A percentile compares a stretch with the other conserved stretches of the same genome.
phyloP scores from a whole-genome alignment of 2,113 vertebrate genomes.

The Oenanthe melanoleuca region DNA sequence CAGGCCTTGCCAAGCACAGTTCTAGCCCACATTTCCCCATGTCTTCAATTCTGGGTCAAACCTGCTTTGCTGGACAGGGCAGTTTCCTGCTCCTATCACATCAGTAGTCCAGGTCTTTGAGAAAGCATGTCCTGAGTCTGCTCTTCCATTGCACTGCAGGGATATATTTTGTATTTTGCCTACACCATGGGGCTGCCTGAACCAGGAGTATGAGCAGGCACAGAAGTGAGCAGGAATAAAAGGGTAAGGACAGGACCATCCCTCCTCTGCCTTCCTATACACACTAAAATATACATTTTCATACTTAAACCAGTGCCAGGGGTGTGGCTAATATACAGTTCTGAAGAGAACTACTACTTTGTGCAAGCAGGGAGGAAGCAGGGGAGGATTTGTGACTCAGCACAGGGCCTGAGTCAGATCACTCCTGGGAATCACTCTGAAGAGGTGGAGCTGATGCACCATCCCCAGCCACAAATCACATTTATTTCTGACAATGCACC shows the following conservation, averaged over 20 bases:
- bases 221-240: background rate
- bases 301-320: background rate
- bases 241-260: background rate
- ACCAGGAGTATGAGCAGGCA: background rate
- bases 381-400: background rate
- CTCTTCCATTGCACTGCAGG: background rate
- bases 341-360: background rate
- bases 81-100: background rate
- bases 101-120: background rate
- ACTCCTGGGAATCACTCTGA: background rate
- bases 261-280: background rate
- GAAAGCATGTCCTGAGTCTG: fast-evolving
- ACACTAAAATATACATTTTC: background rate
- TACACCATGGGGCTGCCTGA: fast-evolving
- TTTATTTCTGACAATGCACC: background rate
- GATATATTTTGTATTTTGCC: background rate
- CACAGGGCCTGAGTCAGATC: background rate
- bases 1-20: background rate
- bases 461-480: background rate
- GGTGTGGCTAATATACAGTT: background rate
- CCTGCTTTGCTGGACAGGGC: background rate
- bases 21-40: fast-evolving
- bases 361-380: background rate
- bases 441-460: background rate
- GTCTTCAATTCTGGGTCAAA: background rate